These are phyloP conservation scores for Chloroclysta siterata DNA, from an alignment of 2,888 invertebrate genomes.

Conservation along the genomic window DNA sequence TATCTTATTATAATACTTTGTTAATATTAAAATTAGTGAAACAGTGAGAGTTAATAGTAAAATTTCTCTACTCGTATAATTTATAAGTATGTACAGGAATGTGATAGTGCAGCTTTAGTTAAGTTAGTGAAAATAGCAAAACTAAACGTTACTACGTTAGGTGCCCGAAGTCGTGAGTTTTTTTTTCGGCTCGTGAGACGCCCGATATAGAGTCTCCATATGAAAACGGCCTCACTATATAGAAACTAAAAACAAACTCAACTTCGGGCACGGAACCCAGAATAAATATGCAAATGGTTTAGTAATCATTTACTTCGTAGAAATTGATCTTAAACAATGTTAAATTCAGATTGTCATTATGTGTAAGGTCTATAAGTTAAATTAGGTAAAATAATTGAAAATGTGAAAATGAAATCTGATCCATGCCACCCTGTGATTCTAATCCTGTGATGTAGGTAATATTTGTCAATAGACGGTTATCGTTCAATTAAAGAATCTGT, in stretches of 20 bases:
- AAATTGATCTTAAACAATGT: too few relatives aligned
- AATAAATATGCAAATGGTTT: too few relatives aligned
- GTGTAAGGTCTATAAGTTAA: not conserved
- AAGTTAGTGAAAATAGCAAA: slow-evolving; percentile 33
- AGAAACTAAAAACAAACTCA: too few relatives aligned
- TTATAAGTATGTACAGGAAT: slow-evolving; percentile 66
- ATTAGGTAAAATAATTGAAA: not conserved
- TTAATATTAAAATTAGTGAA: slow-evolving; percentile 70
- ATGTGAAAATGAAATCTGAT: slow-evolving; percentile 32
- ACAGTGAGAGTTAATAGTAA: slow-evolving; percentile 74
- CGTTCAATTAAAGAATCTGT: slow-evolving; percentile 57
- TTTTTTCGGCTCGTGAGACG: too few relatives aligned
- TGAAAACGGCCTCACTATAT: too few relatives aligned
- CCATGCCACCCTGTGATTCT: slow-evolving; percentile 76
- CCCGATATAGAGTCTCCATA: too few relatives aligned
- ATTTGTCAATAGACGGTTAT: slow-evolving; percentile 60
- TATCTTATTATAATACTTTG: slow-evolving; percentile 53
- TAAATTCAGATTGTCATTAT: not conserved
- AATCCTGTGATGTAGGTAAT: slow-evolving; percentile 70
- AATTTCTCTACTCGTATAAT: slow-evolving; percentile 65
- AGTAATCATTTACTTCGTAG: too few relatives aligned
- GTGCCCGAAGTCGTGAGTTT: too few relatives aligned
- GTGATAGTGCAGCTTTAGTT: slow-evolving; percentile 59
- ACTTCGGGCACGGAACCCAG: too few relatives aligned
- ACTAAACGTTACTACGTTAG: not conserved